These are phyloP conservation scores for Amiota communis DNA, from an alignment of 2,888 invertebrate species.

Conservation along the genomic window DNA sequence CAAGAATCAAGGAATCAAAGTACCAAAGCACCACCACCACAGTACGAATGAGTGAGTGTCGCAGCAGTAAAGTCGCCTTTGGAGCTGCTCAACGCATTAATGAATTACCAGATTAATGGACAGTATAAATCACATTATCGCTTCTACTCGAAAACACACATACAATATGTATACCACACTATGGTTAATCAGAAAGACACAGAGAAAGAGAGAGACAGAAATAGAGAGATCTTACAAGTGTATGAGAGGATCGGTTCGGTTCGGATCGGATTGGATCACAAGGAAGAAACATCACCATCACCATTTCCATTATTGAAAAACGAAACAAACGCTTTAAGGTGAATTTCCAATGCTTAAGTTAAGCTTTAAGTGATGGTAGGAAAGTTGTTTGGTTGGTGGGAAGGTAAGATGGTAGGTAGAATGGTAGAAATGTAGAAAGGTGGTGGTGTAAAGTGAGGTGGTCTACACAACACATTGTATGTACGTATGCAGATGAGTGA, in stretches of 20 bases:
- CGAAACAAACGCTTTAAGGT: too few relatives aligned
- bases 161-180: slow-evolving; percentile 16
- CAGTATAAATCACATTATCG: slow-evolving; percentile 74
- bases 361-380: too few relatives aligned
- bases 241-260: too few relatives aligned
- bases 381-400: too few relatives aligned
- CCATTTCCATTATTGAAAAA: too few relatives aligned
- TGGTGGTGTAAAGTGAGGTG: background rate
- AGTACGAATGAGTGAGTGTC: slow-evolving; percentile 11
- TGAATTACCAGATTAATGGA: slow-evolving; percentile 74
- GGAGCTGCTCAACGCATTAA: slow-evolving; percentile 52
- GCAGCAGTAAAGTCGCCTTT: slow-evolving; percentile 36
- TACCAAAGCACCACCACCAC: too few relatives aligned
- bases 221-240: background rate
- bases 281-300: too few relatives aligned
- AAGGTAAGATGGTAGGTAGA: too few relatives aligned
- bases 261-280: too few relatives aligned
- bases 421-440: background rate
- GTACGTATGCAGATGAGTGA: slow-evolving; percentile 1
- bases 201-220: background rate
- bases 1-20: background rate
- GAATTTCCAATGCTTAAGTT: too few relatives aligned
- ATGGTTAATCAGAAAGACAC: background rate
- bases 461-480: background rate
- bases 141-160: slow-evolving; percentile 62